Percentiles rank a stretch among this genome's conserved stretches.
Conservation (phyloP, 2,797 vertebrate genomes). For the Neopelma chrysocephalum region DNA sequence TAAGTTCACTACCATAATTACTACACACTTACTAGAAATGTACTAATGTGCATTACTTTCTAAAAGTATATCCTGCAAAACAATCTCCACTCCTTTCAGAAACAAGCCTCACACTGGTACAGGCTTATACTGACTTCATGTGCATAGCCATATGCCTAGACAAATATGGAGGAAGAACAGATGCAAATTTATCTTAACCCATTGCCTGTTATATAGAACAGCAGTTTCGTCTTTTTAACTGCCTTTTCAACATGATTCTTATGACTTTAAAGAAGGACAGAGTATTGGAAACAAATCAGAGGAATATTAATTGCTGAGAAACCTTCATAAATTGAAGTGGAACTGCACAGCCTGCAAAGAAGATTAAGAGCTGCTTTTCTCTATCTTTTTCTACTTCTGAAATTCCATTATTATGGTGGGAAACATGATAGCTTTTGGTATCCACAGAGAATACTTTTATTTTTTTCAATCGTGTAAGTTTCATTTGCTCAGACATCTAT, state of each 20-base stretch:
- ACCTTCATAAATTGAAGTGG: background rate
- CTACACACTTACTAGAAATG: background rate
- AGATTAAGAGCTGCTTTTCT: background rate
- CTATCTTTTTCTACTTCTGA: background rate
- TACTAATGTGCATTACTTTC: background rate
- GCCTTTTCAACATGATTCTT: background rate
- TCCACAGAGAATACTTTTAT: conserved; percentile 9
- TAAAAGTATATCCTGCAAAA: background rate
- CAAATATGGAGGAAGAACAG: background rate
- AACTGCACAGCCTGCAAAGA: background rate
- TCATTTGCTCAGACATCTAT: conserved; percentile 47
- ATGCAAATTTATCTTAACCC: background rate
- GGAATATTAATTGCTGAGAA: background rate
- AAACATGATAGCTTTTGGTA: background rate
- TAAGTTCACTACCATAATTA: background rate
- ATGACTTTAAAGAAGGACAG: background rate
- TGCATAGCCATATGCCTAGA: background rate
- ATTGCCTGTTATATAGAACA: background rate
- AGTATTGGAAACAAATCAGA: background rate
- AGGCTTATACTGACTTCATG: background rate
- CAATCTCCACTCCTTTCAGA: background rate
- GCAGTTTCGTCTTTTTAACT: background rate
- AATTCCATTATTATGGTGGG: background rate
- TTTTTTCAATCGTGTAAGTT: conserved; percentile 56
- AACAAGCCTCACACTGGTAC: background rate